Evolutionary conservation across 1,140 invertebrate genomes (phyloP).

Genomic region (Megalonaias nervosa): DNA sequence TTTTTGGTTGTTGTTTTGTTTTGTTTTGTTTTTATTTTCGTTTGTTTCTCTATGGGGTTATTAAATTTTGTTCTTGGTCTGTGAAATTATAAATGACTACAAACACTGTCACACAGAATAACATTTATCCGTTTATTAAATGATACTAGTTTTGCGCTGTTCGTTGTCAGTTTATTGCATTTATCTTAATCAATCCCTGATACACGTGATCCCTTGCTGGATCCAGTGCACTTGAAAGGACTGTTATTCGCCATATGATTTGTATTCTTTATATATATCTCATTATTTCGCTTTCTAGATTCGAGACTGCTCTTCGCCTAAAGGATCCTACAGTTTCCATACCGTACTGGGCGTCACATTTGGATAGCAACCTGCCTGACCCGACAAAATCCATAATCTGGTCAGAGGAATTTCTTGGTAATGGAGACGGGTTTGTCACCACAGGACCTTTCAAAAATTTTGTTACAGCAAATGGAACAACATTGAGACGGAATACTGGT

Average conservation of each 20-base stretch:
- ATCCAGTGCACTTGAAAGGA: too few relatives aligned
- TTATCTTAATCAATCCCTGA: too few relatives aligned
- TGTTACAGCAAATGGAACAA: constrained; percentile 22
- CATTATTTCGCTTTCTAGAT: constrained; percentile 29
- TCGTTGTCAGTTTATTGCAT: too few relatives aligned
- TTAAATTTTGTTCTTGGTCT: background rate
- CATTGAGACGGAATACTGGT: constrained; percentile 42
- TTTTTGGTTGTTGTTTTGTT: too few relatives aligned
- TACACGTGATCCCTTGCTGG: too few relatives aligned
- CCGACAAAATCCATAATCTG: constrained; percentile 68
- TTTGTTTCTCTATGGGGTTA: background rate
- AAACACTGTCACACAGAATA: background rate
- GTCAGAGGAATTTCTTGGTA: constrained; percentile 65
- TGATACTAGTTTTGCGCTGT: too few relatives aligned
- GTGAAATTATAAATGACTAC: background rate
- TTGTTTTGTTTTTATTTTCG: too few relatives aligned
- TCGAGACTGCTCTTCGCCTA: constrained; percentile 52
- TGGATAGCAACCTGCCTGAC: constrained; percentile 65
- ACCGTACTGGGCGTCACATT: constrained; percentile 70
- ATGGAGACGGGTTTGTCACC: constrained; percentile 68
- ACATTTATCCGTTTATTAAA: background rate
- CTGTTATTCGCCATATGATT: too few relatives aligned
- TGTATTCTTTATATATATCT: too few relatives aligned
- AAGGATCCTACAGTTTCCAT: constrained; percentile 55
- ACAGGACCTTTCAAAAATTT: constrained; percentile 65